These are phyloP conservation scores for Tethea ocularis DNA, from an alignment of 2,888 invertebrate genomes.

Conservation along the genomic window DNA sequence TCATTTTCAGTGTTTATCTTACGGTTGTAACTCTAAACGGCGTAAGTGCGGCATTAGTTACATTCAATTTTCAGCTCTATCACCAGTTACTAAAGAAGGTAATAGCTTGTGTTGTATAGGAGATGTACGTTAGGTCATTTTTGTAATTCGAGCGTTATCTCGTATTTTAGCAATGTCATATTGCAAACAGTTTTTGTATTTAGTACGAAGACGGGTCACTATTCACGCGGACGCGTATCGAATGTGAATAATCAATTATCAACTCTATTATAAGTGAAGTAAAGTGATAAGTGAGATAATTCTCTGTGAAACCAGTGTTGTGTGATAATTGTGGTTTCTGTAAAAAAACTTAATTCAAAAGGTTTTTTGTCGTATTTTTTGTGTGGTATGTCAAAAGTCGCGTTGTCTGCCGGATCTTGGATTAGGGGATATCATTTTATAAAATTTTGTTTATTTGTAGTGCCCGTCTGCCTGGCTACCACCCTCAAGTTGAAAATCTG, in stretches of 20 bases:
- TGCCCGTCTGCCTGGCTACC: no score
- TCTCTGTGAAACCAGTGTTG: not conserved
- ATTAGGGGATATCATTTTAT: no score
- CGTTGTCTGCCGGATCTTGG: not conserved
- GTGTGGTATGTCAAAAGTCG: not conserved
- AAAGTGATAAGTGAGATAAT: not conserved
- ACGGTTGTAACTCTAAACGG: slow-evolving; percentile 31
- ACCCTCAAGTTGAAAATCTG: no score
- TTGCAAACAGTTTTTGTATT: slow-evolving; percentile 63
- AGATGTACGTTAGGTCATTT: slow-evolving; percentile 16
- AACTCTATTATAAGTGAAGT: not conserved
- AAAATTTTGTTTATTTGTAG: no score
- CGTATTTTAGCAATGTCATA: slow-evolving; percentile 78
- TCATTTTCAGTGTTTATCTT: slow-evolving; percentile 72
- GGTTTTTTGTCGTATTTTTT: not conserved
- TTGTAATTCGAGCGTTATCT: slow-evolving; percentile 62
- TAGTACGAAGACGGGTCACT: slow-evolving; percentile 36
- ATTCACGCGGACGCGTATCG: slow-evolving; percentile 16
- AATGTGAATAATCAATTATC: not conserved
- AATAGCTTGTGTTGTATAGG: slow-evolving; percentile 28
- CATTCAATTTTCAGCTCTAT: slow-evolving; percentile 35
- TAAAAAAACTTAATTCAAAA: not conserved
- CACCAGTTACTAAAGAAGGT: slow-evolving; percentile 19
- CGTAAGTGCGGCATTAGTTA: slow-evolving; percentile 25
- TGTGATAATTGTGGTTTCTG: not conserved